Conservation (phyloP, 1,140 invertebrate species). For the Leptopilina clavipes region DNA sequence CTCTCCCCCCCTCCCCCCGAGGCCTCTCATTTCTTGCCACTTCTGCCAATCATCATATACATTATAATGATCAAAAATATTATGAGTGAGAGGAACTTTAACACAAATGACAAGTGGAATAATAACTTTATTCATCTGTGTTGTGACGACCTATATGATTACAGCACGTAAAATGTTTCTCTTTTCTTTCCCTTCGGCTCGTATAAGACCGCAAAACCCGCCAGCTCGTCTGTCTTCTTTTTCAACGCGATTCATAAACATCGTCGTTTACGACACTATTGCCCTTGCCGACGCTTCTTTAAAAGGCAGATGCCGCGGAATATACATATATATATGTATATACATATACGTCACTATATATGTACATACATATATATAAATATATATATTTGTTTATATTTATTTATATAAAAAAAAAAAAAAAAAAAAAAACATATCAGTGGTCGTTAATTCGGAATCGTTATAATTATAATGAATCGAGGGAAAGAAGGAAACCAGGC, state of each 20-base stretch:
- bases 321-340: conserved; percentile 5
- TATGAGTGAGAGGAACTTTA: conserved; percentile 40
- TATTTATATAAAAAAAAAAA: too few species aligned
- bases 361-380: not conserved
- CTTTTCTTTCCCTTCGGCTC: not conserved
- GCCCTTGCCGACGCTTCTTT: conserved; percentile 37
- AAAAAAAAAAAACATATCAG: too few species aligned
- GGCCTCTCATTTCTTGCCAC: too few species aligned
- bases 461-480: conserved; percentile 55
- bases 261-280: conserved; percentile 56
- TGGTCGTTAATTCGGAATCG: conserved; percentile 56
- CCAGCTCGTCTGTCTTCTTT: conserved; percentile 18
- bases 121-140: conserved; percentile 65
- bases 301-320: conserved; percentile 23
- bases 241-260: conserved; percentile 52
- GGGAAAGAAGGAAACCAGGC: not conserved
- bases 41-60: too few species aligned
- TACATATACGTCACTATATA: too few species aligned
- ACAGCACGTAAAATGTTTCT: conserved; percentile 47
- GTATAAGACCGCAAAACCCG: conserved; percentile 9
- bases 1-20: too few species aligned
- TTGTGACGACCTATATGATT: conserved; percentile 60
- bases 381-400: not conserved
- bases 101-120: conserved; percentile 56
- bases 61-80: too few species aligned